Conservation (phyloP, 2,888 invertebrate species). For the Electrophaes corylata region DNA sequence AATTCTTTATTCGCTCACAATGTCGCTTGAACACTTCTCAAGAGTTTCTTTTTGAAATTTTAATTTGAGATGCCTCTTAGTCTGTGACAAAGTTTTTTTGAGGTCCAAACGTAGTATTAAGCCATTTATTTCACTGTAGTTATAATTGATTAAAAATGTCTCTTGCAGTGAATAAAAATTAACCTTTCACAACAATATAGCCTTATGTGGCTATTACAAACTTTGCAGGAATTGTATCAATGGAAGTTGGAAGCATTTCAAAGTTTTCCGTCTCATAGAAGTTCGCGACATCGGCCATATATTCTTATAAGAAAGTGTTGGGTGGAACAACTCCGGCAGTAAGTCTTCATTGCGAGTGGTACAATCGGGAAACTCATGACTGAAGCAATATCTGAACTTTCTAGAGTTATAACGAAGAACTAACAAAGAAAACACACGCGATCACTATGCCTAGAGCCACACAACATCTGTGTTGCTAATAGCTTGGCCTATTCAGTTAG, state of each 20-base stretch:
- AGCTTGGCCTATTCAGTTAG: not conserved
- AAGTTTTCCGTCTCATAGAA: conserved; percentile 46
- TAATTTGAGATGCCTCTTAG: conserved; percentile 36
- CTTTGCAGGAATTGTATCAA: conserved; percentile 54
- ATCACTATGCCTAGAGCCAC: not conserved
- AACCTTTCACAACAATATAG: too few species aligned
- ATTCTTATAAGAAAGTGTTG: conserved; percentile 73
- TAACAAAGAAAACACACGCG: conserved; percentile 14
- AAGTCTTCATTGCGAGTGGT: conserved; percentile 66
- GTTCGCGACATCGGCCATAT: conserved; percentile 62
- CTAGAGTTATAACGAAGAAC: conserved; percentile 31
- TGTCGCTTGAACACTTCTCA: conserved; percentile 32
- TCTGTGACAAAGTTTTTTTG: conserved; percentile 33
- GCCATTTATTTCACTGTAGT: conserved; percentile 9
- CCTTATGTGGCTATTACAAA: conserved; percentile 40
- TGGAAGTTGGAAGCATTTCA: conserved; percentile 53
- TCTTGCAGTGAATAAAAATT: not conserved
- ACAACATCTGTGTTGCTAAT: conserved; percentile 7
- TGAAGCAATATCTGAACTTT: conserved; percentile 59
- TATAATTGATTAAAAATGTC: conserved; percentile 9
- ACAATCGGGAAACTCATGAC: conserved; percentile 43
- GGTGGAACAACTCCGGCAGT: conserved; percentile 57
- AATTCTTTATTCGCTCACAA: conserved; percentile 32
- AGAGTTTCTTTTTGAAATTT: conserved; percentile 37
- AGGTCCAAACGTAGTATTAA: conserved; percentile 10